Percentiles rank a stretch among this genome's conserved stretches.
Evolutionary conservation across 2,888 invertebrate species (phyloP).

Genomic region (Unio pictorum): DNA sequence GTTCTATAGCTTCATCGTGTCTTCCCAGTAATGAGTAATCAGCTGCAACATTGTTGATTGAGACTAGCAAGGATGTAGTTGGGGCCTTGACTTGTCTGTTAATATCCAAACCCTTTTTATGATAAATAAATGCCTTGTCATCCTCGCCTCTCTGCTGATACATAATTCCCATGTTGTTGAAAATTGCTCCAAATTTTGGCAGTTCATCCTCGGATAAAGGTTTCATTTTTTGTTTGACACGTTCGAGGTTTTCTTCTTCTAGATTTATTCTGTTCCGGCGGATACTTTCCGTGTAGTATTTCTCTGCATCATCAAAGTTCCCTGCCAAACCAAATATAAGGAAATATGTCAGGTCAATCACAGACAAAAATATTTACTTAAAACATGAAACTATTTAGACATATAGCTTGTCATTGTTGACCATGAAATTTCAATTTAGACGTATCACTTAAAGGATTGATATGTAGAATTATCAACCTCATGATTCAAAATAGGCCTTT

Average conservation of each 20-base stretch:
- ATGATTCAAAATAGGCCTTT: no score
- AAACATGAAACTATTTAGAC: no score
- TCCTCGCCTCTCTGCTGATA: slow-evolving; percentile 37
- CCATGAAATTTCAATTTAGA: no score
- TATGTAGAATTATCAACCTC: no score
- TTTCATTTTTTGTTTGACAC: no score
- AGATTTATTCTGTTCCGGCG: slow-evolving; percentile 11
- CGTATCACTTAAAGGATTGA: no score
- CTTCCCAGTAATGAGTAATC: slow-evolving; percentile 9
- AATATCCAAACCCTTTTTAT: slow-evolving; percentile 28
- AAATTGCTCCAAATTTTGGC: slow-evolving; percentile 25
- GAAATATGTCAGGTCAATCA: background rate
- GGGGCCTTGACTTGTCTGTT: slow-evolving; percentile 33
- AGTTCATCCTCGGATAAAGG: slow-evolving; percentile 9
- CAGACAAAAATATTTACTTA: no score
- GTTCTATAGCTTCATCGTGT: slow-evolving; percentile 19
- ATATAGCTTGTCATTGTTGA: no score
- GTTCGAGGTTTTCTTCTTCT: slow-evolving; percentile 21
- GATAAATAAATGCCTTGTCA: slow-evolving; percentile 37
- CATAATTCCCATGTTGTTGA: slow-evolving; percentile 48
- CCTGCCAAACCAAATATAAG: slow-evolving; percentile 18
- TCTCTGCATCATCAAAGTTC: slow-evolving; percentile 36
- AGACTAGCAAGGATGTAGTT: slow-evolving; percentile 29
- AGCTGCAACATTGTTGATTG: slow-evolving; percentile 38
- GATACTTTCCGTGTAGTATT: slow-evolving; percentile 31